Conservation (phyloP, 2,797 vertebrate species). For the Sebastes steindachneri region DNA sequence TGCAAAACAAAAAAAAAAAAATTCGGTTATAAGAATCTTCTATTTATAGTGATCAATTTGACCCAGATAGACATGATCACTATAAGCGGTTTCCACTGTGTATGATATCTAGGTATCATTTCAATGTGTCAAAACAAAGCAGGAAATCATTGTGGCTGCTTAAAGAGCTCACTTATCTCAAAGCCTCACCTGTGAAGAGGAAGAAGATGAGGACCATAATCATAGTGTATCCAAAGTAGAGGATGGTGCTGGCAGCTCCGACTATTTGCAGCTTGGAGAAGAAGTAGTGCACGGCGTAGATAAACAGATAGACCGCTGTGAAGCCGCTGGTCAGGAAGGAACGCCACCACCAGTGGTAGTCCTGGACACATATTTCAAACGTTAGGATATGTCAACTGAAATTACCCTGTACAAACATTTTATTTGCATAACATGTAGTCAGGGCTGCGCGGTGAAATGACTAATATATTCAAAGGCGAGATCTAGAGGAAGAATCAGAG, state of each 20-base stretch:
- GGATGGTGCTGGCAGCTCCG: conserved; percentile 89
- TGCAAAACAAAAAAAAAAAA: too few species aligned
- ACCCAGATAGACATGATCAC: accelerated
- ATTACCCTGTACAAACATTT: neutral
- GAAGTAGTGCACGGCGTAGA: conserved; percentile 93
- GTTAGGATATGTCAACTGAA: neutral
- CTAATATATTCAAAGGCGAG: neutral
- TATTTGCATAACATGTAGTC: neutral
- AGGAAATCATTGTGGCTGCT: neutral
- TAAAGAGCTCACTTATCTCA: neutral
- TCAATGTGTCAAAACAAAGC: neutral
- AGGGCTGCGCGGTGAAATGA: neutral
- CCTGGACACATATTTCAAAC: conserved; percentile 74
- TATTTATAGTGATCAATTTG: too few species aligned
- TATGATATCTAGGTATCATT: neutral
- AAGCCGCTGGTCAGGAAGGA: conserved; percentile 93
- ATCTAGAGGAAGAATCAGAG: neutral
- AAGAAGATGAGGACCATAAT: conserved; percentile 96
- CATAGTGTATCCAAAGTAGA: conserved; percentile 94
- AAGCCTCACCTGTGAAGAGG: conserved; percentile 90
- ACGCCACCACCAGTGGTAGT: conserved; percentile 94
- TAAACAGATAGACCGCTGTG: conserved; percentile 90
- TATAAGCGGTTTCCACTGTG: neutral
- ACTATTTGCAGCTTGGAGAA: conserved; percentile 93
- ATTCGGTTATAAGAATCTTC: too few species aligned